Base-by-base conservation (phyloP, 2,113 vertebrate species). In the Centropus unirufus region DNA sequence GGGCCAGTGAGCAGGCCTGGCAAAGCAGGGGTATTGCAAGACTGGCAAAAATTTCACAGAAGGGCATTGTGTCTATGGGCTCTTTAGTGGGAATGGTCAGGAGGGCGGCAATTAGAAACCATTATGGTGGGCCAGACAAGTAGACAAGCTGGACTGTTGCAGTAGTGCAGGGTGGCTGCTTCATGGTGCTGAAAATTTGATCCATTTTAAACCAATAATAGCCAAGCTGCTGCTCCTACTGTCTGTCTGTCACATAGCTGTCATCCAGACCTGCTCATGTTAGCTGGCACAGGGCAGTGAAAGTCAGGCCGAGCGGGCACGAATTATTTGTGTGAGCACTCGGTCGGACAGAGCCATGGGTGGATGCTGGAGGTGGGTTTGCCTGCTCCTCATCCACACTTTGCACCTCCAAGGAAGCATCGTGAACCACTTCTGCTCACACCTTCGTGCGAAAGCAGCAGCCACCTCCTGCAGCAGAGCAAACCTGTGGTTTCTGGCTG, bases 1-100 rank as follows among this genome's bases (percentile, higher is more conserved):
- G 29, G 54, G 22, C 39, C 8, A 3, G 39, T 70, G 59, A 92
- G 16, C 76, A 70, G 85, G 20, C 22, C 72, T 86, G 72, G 51
- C 59, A 91, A 68, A 80, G 34, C 22, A 34, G 23, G 32, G 14
- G 47, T 44, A 46, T 86, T 85, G 62, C 15, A 51, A 61, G 85
- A 79, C 20, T 57, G 39, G 32, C 32, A 47, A 6, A 72, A 63
- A 36, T 36, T 15, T 57, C 26, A 27, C 14, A 29, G 69, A 61
- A 47, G 0, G 0, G 12, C 23, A 5, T 21, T 4, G 49, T 87
- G 52, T 68, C n/a, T 32, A 40, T 34, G 19, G 10, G 22, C 63
- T 86, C 26, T 64, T 67, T 42, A 40, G 23, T 51, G 52, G 36
- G 36, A 64, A 21, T 52, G 34, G 36, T 63, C 3, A 1, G 17